A percentile compares a stretch with the other conserved stretches of the same genome.
These are phyloP conservation scores for Drosophila bifasciata DNA, from an alignment of 1,140 invertebrate genomes.

Conservation along the genomic window DNA sequence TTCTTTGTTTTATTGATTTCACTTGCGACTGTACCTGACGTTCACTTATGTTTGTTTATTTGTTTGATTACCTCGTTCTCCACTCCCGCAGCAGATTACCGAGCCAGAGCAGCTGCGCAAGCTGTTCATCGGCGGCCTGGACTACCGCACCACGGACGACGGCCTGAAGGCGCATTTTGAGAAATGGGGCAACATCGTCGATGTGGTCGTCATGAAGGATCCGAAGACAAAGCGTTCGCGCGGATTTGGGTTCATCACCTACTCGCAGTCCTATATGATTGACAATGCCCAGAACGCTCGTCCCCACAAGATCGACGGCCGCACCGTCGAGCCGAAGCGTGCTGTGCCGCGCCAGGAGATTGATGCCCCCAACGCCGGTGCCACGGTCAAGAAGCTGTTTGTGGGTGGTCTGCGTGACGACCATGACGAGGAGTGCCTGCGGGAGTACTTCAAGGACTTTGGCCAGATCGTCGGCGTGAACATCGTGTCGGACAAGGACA, in stretches of 20 bases:
- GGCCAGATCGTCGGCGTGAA: conserved; percentile 94
- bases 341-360: conserved; percentile 98
- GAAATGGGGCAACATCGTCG: conserved; percentile 98
- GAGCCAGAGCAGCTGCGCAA: conserved; percentile 98
- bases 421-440: conserved; percentile 93
- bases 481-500: conserved; percentile 95
- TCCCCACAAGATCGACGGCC: conserved; percentile 88
- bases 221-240: conserved; percentile 95
- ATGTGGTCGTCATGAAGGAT: conserved; percentile 99
- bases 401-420: conserved; percentile 97
- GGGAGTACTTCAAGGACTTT: conserved; percentile 93
- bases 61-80: conserved; percentile 24
- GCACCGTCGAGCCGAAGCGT: conserved; percentile 98
- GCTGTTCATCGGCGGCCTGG: conserved; percentile 98
- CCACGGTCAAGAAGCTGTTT: conserved; percentile 97
- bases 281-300: conserved; percentile 96
- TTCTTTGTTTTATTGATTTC: conserved; percentile 49
- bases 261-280: conserved; percentile 95
- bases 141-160: conserved; percentile 98
- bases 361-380: conserved; percentile 94
- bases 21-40: conserved; percentile 52
- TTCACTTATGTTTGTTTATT: not conserved
- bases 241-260: conserved; percentile 99
- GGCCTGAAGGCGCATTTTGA: conserved; percentile 97
- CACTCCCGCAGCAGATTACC: conserved; percentile 56